Evolutionary conservation across 2,113 vertebrate species (phyloP).

Genomic region (Urocitellus parryii): DNA sequence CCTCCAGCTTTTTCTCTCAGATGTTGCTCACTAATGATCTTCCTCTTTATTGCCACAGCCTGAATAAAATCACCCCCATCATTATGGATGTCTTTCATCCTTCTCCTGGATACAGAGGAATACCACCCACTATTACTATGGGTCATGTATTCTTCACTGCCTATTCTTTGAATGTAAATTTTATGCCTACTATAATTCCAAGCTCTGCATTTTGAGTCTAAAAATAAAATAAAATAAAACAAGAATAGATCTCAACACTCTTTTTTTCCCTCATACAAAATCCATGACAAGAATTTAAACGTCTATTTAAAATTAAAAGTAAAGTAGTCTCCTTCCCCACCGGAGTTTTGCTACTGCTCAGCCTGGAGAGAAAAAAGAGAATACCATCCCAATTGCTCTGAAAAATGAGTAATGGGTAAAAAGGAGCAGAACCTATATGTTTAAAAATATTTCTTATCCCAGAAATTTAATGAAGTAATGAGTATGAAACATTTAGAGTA

Average conservation of each 20-base stretch:
- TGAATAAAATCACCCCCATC: background rate
- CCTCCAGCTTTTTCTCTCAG: background rate
- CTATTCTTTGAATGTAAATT: background rate
- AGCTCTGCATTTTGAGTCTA: background rate
- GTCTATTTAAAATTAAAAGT: background rate
- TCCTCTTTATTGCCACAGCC: background rate
- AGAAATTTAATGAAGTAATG: background rate
- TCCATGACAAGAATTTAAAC: background rate
- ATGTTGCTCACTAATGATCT: background rate
- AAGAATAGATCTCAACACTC: background rate
- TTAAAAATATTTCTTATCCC: background rate
- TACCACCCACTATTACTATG: background rate
- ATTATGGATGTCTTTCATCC: background rate
- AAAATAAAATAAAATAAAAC: background rate
- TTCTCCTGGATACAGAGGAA: background rate
- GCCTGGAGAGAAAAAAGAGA: background rate
- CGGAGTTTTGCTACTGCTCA: background rate
- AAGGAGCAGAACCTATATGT: background rate
- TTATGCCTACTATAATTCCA: background rate
- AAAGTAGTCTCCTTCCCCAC: background rate
- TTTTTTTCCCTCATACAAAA: background rate
- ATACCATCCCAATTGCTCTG: background rate
- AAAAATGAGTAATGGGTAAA: background rate
- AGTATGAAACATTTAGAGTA: background rate
- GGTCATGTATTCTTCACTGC: background rate